These are phyloP conservation scores for Microplitis mediator DNA, from an alignment of 1,140 invertebrate species.

Conservation along the genomic window DNA sequence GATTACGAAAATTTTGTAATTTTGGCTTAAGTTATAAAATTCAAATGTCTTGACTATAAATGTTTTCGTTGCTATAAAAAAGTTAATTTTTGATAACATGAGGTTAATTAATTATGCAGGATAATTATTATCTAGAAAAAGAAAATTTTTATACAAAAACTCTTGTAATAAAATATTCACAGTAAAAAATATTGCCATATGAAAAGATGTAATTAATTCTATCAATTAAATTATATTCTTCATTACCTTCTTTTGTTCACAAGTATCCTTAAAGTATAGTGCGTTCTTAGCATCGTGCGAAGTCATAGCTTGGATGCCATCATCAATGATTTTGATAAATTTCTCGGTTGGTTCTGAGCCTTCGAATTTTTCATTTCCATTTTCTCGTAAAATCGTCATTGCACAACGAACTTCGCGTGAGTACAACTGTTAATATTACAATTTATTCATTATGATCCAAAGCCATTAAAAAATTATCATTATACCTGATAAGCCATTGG, in stretches of 20 bases:
- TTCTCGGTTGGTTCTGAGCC: not conserved
- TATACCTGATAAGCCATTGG: not conserved
- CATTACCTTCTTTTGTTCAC: not conserved
- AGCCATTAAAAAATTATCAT: not conserved
- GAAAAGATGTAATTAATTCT: too few species aligned
- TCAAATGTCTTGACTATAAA: too few species aligned
- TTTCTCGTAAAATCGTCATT: not conserved
- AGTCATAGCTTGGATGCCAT: not conserved
- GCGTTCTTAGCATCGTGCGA: not conserved
- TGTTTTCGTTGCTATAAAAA: too few species aligned
- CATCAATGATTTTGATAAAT: not conserved
- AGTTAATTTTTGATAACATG: not conserved
- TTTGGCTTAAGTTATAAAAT: too few species aligned
- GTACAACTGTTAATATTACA: not conserved
- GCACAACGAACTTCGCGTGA: not conserved
- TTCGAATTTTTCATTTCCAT: not conserved
- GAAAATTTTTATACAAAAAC: too few species aligned
- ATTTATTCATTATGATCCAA: not conserved
- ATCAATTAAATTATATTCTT: not conserved
- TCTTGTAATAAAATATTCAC: not conserved
- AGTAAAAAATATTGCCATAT: not conserved
- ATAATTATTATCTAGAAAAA: not conserved
- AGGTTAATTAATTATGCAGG: not conserved
- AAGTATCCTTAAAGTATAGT: not conserved
- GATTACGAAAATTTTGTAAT: too few species aligned